A percentile compares a stretch with the other conserved stretches of the same genome.
Evolutionary conservation across 2,113 vertebrate species (phyloP).

Genomic region (Saguinus imperator): DNA sequence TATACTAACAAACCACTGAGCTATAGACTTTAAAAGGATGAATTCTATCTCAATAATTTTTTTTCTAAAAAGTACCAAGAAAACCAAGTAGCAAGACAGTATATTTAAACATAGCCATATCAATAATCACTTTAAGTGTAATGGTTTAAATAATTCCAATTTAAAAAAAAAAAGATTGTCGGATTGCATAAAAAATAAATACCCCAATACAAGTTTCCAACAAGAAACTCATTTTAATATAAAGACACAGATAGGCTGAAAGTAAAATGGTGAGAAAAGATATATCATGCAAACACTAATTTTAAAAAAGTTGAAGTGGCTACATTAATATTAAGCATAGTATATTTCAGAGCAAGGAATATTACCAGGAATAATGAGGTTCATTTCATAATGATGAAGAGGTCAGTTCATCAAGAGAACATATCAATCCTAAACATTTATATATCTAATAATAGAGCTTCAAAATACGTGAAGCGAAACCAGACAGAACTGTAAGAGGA

Average conservation of each 20-base stretch:
- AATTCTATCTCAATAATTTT: background rate
- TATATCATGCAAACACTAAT: background rate
- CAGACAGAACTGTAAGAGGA: background rate
- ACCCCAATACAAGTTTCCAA: background rate
- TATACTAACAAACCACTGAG: background rate
- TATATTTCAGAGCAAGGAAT: background rate
- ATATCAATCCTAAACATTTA: background rate
- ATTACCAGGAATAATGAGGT: background rate
- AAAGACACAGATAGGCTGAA: background rate
- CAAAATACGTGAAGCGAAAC: background rate
- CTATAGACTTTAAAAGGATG: background rate
- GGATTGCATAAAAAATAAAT: background rate
- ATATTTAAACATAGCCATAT: background rate
- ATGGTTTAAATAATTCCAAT: background rate
- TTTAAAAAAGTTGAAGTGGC: background rate
- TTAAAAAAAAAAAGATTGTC: background rate
- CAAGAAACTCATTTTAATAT: background rate
- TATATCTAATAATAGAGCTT: background rate
- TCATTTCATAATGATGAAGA: background rate
- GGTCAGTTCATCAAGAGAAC: background rate
- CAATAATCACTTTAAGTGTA: background rate
- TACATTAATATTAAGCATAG: background rate
- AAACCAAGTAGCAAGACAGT: background rate
- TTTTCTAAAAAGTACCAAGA: background rate
- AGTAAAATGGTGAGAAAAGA: background rate